Evolutionary conservation across 1,140 invertebrate genomes (phyloP).

Genomic region (Drosophila suzukii): DNA sequence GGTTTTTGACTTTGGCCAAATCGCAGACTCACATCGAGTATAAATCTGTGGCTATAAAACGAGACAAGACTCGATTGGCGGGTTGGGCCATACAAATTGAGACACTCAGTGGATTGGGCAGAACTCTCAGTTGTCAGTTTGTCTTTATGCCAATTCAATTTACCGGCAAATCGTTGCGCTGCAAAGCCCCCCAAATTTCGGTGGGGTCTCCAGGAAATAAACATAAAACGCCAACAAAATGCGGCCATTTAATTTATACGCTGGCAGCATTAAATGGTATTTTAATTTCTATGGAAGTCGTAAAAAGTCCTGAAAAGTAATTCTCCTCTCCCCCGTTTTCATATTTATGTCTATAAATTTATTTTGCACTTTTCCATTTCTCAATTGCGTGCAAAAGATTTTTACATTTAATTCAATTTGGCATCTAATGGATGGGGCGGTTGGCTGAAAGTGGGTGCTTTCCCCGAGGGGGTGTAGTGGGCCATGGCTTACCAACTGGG

Average conservation of each 20-base stretch:
- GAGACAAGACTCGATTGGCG: constrained; percentile 14
- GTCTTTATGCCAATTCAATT: constrained; percentile 64
- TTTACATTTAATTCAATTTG: constrained; percentile 82
- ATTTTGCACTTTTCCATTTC: constrained; percentile 53
- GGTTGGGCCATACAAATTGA: constrained; percentile 27
- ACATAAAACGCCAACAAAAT: constrained; percentile 48
- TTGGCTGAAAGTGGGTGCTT: no score
- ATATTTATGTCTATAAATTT: constrained; percentile 63
- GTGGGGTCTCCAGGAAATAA: constrained; percentile 22
- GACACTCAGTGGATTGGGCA: constrained; percentile 22
- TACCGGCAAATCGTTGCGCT: constrained; percentile 40
- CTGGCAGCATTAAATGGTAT: constrained; percentile 53
- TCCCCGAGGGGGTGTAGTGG: not conserved
- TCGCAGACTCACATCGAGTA: constrained; percentile 21
- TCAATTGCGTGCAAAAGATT: constrained; percentile 64
- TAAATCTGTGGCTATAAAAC: constrained; percentile 46
- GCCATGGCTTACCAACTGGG: constrained; percentile 25
- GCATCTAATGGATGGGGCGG: constrained; percentile 40
- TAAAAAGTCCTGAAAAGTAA: constrained; percentile 43
- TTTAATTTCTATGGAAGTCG: constrained; percentile 63
- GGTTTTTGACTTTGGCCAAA: constrained; percentile 38
- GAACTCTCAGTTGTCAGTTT: constrained; percentile 38
- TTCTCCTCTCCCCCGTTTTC: constrained; percentile 5
- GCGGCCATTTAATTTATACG: constrained; percentile 58
- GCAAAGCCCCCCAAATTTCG: not conserved